Conservation (phyloP, 2,888 invertebrate species). For the Euproctis similis region DNA sequence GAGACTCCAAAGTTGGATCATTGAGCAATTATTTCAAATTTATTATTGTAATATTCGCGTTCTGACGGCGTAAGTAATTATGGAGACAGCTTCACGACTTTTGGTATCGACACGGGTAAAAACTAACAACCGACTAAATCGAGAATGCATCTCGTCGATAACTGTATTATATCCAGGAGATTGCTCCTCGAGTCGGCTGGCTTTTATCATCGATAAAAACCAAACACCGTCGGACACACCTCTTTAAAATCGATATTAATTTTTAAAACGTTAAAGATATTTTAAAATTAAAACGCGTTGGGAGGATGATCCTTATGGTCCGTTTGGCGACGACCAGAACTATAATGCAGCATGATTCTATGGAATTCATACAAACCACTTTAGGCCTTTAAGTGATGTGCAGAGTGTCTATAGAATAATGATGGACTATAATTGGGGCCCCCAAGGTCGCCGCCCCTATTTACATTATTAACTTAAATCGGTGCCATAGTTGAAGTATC, state of each 20-base stretch:
- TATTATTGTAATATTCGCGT: slow-evolving; percentile 54
- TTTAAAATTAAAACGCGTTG: slow-evolving; percentile 36
- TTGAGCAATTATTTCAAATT: slow-evolving; percentile 58
- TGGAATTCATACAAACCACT: slow-evolving; percentile 60
- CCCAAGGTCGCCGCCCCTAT: slow-evolving; percentile 61
- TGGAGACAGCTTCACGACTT: slow-evolving; percentile 49
- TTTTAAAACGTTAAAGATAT: slow-evolving; percentile 41
- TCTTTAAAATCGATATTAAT: slow-evolving; percentile 43
- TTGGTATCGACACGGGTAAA: slow-evolving; percentile 56
- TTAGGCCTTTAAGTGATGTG: slow-evolving; percentile 71
- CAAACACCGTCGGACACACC: slow-evolving; percentile 69
- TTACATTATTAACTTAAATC: slow-evolving; percentile 35
- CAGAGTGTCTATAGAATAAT: slow-evolving; percentile 54
- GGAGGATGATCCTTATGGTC: slow-evolving; percentile 58
- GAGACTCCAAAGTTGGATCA: slow-evolving; percentile 46
- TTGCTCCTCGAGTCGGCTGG: slow-evolving; percentile 36
- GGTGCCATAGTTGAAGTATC: slow-evolving; percentile 44
- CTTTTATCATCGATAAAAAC: slow-evolving; percentile 41
- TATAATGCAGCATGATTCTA: slow-evolving; percentile 54
- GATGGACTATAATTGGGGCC: slow-evolving; percentile 59
- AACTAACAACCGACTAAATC: slow-evolving; percentile 48
- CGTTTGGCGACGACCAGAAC: slow-evolving; percentile 55
- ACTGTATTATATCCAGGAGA: slow-evolving; percentile 17
- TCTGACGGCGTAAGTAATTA: slow-evolving; percentile 54
- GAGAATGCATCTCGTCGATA: slow-evolving; percentile 30